Evolutionary conservation across 1,140 invertebrate genomes (phyloP).

Genomic region (Luehdorfia chinensis): DNA sequence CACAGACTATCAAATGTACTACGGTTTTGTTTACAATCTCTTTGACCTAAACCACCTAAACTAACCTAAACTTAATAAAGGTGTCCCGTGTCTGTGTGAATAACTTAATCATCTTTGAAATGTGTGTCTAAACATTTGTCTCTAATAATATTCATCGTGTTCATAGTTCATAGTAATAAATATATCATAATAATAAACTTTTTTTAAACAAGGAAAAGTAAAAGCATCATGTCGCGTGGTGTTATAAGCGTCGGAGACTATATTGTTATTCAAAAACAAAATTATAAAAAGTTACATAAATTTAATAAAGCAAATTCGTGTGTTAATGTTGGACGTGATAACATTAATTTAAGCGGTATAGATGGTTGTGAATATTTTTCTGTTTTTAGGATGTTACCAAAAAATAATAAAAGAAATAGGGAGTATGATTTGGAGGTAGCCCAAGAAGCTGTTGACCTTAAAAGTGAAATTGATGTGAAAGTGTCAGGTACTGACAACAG

Average conservation of each 20-base stretch:
- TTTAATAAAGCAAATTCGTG: slow-evolving; percentile 79
- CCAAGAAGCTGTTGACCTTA: slow-evolving; percentile 74
- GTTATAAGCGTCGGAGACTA: slow-evolving; percentile 80
- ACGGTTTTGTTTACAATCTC: no score
- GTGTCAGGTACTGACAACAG: slow-evolving; percentile 88
- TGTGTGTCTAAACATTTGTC: no score
- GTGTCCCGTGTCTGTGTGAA: no score
- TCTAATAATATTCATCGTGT: no score
- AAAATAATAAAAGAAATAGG: slow-evolving; percentile 77
- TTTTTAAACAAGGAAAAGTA: no score
- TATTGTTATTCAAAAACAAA: slow-evolving; percentile 85
- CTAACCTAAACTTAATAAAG: no score
- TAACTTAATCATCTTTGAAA: no score
- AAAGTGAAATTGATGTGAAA: slow-evolving; percentile 76
- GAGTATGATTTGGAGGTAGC: slow-evolving; percentile 78
- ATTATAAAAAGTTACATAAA: slow-evolving; percentile 86
- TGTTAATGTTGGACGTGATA: slow-evolving; percentile 83
- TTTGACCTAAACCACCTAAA: no score
- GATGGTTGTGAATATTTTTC: slow-evolving; percentile 86
- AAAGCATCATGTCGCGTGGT: no score
- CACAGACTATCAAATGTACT: no score
- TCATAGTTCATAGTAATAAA: no score
- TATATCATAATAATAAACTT: no score
- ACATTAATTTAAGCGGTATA: slow-evolving; percentile 83
- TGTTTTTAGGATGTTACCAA: slow-evolving; percentile 87